Evolutionary conservation across 2,888 invertebrate species (phyloP).

Genomic region (Cheiracanthium punctorium): DNA sequence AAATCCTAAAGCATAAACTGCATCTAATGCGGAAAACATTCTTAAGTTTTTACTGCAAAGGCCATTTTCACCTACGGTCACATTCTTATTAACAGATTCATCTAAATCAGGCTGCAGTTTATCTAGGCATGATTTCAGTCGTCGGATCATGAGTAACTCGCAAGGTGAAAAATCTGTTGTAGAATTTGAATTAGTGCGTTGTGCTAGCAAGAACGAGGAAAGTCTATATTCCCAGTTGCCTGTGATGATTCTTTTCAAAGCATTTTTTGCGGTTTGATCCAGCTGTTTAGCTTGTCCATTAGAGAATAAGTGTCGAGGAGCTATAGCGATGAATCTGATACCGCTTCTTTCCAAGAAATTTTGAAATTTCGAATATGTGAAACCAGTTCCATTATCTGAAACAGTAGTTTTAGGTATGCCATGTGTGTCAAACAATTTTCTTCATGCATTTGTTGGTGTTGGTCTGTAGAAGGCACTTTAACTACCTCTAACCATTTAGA

Average conservation of each 20-base stretch:
- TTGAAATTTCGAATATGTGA: constrained; percentile 72
- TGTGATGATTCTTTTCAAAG: constrained; percentile 25
- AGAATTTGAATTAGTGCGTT: constrained; percentile 8
- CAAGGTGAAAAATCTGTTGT: constrained; percentile 16
- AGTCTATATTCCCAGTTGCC: no score
- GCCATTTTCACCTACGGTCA: no score
- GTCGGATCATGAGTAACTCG: constrained; percentile 24
- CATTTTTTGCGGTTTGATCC: constrained; percentile 21
- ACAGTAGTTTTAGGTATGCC: constrained; percentile 72
- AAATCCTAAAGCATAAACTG: neutral
- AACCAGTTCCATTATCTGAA: constrained; percentile 73
- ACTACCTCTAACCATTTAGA: no score
- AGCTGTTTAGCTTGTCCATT: constrained; percentile 57
- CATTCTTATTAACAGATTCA: neutral
- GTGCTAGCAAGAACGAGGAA: no score
- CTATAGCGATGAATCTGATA: constrained; percentile 20
- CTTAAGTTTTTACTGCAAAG: no score
- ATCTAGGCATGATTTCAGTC: constrained; percentile 13
- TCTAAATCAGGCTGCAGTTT: constrained; percentile 34
- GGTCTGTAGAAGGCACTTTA: no score
- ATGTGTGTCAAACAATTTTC: constrained; percentile 69
- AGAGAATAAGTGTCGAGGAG: constrained; percentile 10
- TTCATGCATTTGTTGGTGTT: constrained; percentile 59
- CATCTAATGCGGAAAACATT: no score
- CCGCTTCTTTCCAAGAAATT: no score